Base-by-base conservation (phyloP, 2,797 vertebrate species). In the Sternotherus odoratus region DNA sequence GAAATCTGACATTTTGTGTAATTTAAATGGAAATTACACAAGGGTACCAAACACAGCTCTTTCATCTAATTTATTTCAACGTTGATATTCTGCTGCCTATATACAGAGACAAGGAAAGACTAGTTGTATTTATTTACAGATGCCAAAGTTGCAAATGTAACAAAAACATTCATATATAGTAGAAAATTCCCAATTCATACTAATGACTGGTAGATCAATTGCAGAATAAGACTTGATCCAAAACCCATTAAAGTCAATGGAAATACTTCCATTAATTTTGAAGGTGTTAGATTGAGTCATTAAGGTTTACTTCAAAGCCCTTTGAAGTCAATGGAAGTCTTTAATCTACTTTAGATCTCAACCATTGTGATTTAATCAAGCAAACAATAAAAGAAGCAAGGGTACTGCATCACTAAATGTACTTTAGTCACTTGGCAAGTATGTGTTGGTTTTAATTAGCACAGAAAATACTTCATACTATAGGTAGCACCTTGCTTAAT, bases 61-160 rank as follows among this genome's bases (percentile, higher is more conserved):
- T 92, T 86, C 80, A 57, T 94, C 60, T 83, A 84, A 92, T 95
- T 87, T 95, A 94, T 92, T 95, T 95, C 54, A 79, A 49, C 82
- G 79, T 85, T 90, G 91, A 87, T 93, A 91, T 91, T 95, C 92
- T 96, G 56, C 43, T 69, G 92, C 6, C 75, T 87, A 82, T 56
- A 77, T 94, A 89, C 4, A 2, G 57, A 69, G 87, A 87, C 93
- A 96, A 26, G 74, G 46, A 85, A 96, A 93, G 53, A 82, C 1
- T 21, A 36, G 36, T 54, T 92, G 78, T 3, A 4, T 46, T 24
- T 83, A 79, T 88, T 92, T 82, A 83, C 24, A 78, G 85, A 74
- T 60, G 88, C 11, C 57, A 49, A 95, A 92, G 1, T 2, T 51
- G 56, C n/a, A 80, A 16, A 17, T 85, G 60, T 48, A 79, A 30